Evolutionary conservation across 2,888 invertebrate species (phyloP).

Genomic region (Globia sparganii): DNA sequence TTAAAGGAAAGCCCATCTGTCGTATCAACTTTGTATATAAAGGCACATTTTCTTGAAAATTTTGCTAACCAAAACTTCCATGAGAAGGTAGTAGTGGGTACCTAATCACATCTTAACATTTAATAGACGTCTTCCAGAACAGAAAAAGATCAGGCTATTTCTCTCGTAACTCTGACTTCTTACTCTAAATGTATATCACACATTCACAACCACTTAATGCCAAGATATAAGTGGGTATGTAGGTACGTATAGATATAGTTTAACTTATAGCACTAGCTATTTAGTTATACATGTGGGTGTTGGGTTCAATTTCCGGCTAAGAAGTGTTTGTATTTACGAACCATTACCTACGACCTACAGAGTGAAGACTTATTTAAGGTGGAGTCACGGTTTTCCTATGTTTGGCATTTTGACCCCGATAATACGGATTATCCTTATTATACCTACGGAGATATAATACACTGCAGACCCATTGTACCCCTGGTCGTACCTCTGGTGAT

Average conservation of each 20-base stretch:
- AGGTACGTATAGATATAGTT: constrained; percentile 31
- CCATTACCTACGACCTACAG: constrained; percentile 72
- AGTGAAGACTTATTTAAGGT: constrained; percentile 70
- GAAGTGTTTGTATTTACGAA: constrained; percentile 74
- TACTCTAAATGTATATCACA: constrained; percentile 16
- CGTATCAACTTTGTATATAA: no score
- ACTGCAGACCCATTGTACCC: no score
- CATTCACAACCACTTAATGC: constrained; percentile 23
- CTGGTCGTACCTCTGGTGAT: no score
- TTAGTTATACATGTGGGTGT: constrained; percentile 63
- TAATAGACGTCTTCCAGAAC: background rate
- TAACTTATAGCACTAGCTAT: constrained; percentile 55
- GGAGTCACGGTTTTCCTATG: constrained; percentile 54
- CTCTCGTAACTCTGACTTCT: background rate
- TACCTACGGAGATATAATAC: no score
- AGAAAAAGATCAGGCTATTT: background rate
- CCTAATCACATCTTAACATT: background rate
- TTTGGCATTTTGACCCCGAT: constrained; percentile 56
- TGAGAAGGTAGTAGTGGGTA: no score
- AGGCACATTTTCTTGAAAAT: background rate
- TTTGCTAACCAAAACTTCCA: no score
- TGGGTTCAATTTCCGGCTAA: constrained; percentile 75
- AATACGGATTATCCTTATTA: no score
- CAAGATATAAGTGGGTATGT: constrained; percentile 19
- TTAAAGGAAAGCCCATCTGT: no score